Base-by-base conservation (phyloP, 2,113 vertebrate genomes). In the Neolamprologus toae region DNA sequence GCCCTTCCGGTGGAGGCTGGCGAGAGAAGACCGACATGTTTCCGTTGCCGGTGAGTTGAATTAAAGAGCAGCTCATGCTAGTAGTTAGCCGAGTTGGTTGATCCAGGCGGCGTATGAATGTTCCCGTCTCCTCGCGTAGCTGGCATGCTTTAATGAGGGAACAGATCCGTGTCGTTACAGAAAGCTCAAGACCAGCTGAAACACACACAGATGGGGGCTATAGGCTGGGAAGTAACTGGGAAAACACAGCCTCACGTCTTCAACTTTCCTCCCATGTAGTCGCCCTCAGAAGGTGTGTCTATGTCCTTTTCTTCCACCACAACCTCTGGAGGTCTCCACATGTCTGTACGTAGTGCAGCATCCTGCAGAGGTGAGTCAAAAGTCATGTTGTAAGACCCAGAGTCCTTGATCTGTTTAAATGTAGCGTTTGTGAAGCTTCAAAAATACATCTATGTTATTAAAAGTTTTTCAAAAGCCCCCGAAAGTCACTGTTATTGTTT, bases 241-340 rank as follows among this genome's bases (percentile, higher is more conserved):
- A 42, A 28, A 35, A 89, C 88, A 84, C 85, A 92, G 81, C 92
- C 82, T 93, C 87, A 90, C 82, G 54, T 90, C 83, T 92, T 51
- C 80, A 88, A 85, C 81, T 93, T 85, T 93, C 68, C 93, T 89
- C 73, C 93, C 49, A 86, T 95, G 17, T 84, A 99, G 98, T 89
- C 98, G 98, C 66, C 98, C 99, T 82, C 96, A 97, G 95, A 99
- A 99, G 95, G 98, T 99, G 83, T 99, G 98, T 91, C 95, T 99
- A 82, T 99, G 99, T 94, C 98, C 99, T 0, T 99, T 98, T 95
- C 96, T 99, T 45, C 99, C 98, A 4, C 31, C 94, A 23, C 95
- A 96, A 87, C 98, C 98, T 0, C 93, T 99, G 55, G 97, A 97
- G 51, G 97, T 99, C 86, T 98, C 98, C 66, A 99, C 98, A 5